These are phyloP conservation scores for Sanderia malayensis DNA, from an alignment of 30 jellyfish, hydroid and myxozoan genomes.

Conservation along the genomic window DNA sequence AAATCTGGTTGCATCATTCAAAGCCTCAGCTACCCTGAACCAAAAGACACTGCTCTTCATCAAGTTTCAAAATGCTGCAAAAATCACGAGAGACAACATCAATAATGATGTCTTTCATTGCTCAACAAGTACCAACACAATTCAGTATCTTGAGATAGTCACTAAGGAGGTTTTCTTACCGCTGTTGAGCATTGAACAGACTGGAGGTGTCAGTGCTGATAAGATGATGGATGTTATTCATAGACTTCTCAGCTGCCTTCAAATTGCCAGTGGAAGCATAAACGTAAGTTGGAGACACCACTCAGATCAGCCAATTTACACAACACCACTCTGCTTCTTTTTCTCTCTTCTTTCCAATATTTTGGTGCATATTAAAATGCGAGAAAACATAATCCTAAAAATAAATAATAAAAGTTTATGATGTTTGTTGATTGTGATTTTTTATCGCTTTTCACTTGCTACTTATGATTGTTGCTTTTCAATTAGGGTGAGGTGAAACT, in stretches of 20 bases:
- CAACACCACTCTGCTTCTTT: too few relatives aligned
- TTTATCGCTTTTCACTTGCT: too few relatives aligned
- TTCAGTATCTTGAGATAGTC: conserved; percentile 68
- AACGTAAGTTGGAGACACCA: too few relatives aligned
- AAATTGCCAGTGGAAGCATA: conserved; percentile 43
- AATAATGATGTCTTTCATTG: conserved; percentile 47
- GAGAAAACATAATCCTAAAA: too few relatives aligned
- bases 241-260: conserved; percentile 57
- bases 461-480: too few relatives aligned
- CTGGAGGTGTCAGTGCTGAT: conserved; percentile 74
- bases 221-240: conserved; percentile 71
- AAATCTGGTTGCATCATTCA: conserved; percentile 53
- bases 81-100: conserved; percentile 66
- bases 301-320: too few relatives aligned
- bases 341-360: too few relatives aligned
- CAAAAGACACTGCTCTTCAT: conserved; percentile 60
- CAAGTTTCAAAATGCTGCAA: conserved; percentile 60
- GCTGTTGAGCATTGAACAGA: conserved; percentile 69
- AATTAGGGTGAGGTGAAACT: conserved; percentile 67
- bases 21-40: conserved; percentile 45
- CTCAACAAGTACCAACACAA: conserved; percentile 36
- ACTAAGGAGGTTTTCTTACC: conserved; percentile 69
- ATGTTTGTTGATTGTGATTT: too few relatives aligned
- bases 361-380: too few relatives aligned
- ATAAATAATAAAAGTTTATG: too few relatives aligned